Percentiles rank a stretch among this genome's conserved stretches.
These are phyloP conservation scores for Pseudochaenichthys georgianus DNA, from an alignment of 2,797 vertebrate species.

Conservation along the genomic window DNA sequence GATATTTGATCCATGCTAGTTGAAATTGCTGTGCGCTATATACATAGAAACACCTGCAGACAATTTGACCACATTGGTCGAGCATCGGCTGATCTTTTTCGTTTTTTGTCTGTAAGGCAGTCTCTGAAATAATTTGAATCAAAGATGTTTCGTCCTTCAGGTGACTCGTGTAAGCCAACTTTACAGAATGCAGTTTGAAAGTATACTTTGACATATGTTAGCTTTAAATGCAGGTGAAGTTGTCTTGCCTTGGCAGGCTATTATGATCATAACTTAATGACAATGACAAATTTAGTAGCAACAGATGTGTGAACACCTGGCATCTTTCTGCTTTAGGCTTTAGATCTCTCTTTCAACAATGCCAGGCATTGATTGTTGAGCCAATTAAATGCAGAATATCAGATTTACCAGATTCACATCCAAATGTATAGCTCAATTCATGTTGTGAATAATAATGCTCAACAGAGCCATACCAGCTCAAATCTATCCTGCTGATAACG, in stretches of 20 bases:
- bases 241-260: not conserved
- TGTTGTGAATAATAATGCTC: conserved; percentile 7
- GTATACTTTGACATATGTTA: conserved; percentile 7
- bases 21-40: conserved; percentile 60
- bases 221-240: not conserved
- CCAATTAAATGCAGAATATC: not conserved
- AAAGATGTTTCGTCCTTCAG: conserved; percentile 14
- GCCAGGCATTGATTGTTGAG: not conserved
- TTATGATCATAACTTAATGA: not conserved
- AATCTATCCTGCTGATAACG: too few relatives aligned
- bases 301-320: conserved; percentile 1
- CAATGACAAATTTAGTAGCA: conserved; percentile 4
- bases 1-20: conserved; percentile 39
- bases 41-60: conserved; percentile 72
- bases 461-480: too few relatives aligned
- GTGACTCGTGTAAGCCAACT: not conserved
- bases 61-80: conserved; percentile 50
- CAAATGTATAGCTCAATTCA: not conserved
- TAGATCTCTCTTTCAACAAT: conserved; percentile 14
- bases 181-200: not conserved
- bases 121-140: conserved; percentile 29
- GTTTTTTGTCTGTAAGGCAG: conserved; percentile 16
- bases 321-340: not conserved
- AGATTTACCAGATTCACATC: not conserved
- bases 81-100: conserved; percentile 18